A percentile compares a stretch with the other conserved stretches of the same genome.
These are phyloP conservation scores for Rhea americana DNA, from an alignment of 2,113 vertebrate genomes.

Conservation along the genomic window DNA sequence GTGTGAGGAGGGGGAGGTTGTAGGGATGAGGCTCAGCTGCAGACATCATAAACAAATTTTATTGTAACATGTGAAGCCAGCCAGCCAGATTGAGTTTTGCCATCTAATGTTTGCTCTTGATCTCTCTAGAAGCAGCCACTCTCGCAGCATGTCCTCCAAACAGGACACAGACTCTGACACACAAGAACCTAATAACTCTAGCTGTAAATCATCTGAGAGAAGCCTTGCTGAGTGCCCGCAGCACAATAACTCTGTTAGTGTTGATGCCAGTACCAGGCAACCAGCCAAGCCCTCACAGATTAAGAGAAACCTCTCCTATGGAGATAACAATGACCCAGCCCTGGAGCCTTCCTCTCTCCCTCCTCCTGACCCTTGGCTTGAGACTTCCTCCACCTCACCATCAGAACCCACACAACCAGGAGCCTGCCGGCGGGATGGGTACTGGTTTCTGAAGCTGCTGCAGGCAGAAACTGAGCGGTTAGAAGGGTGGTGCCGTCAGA, in stretches of 20 bases:
- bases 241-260: slow-evolving; percentile 83
- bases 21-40: slow-evolving; percentile 55
- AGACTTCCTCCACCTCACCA: slow-evolving; percentile 83
- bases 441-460: slow-evolving; percentile 98
- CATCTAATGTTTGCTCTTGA: not conserved
- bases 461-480: slow-evolving; percentile 95
- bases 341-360: slow-evolving; percentile 95
- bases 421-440: slow-evolving; percentile 91
- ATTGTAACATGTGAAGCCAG: not conserved
- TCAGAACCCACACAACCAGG: slow-evolving; percentile 75
- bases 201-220: slow-evolving; percentile 86
- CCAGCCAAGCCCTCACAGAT: slow-evolving; percentile 92
- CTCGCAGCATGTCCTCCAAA: slow-evolving; percentile 94
- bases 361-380: slow-evolving; percentile 96
- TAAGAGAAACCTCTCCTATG: slow-evolving; percentile 95
- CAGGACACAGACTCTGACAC: slow-evolving; percentile 93
- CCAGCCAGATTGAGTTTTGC: not conserved
- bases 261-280: slow-evolving; percentile 81
- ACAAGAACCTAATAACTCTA: slow-evolving; percentile 85
- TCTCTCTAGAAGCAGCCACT: slow-evolving; percentile 85
- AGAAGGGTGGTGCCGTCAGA: slow-evolving; percentile 98
- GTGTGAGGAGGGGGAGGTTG: slow-evolving; percentile 18
- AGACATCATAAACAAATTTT: slow-evolving; percentile 49
- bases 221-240: slow-evolving; percentile 89
- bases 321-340: slow-evolving; percentile 93